Percentiles rank a stretch among this genome's conserved stretches.
Evolutionary conservation across 2,888 invertebrate genomes (phyloP).

Genomic region (Fabriciana adippe): DNA sequence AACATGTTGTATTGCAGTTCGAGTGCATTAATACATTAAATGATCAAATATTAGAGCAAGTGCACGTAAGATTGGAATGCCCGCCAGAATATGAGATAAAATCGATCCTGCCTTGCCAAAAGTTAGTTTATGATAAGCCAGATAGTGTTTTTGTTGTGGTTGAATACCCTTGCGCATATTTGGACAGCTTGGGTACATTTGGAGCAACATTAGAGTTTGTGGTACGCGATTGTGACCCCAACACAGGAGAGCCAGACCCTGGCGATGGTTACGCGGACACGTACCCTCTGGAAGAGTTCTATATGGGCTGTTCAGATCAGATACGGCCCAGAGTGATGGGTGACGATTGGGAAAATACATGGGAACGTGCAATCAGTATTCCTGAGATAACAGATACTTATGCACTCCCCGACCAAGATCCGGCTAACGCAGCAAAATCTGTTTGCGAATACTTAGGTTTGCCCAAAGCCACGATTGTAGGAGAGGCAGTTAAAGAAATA

Average conservation of each 20-base stretch:
- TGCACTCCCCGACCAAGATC: constrained; percentile 85
- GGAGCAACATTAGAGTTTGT: constrained; percentile 95
- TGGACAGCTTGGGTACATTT: constrained; percentile 90
- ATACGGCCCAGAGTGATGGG: constrained; percentile 58
- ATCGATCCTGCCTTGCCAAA: constrained; percentile 87
- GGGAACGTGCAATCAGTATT: constrained; percentile 87
- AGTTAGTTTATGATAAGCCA: constrained; percentile 92
- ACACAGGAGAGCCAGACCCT: constrained; percentile 94
- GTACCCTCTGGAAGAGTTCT: constrained; percentile 94
- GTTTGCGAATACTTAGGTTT: constrained; percentile 71
- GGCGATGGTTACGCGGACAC: constrained; percentile 99
- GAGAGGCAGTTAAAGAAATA: constrained; percentile 72
- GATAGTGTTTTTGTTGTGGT: constrained; percentile 93
- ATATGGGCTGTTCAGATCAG: constrained; percentile 70
- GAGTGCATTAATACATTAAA: constrained; percentile 98
- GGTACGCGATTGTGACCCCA: constrained; percentile 98
- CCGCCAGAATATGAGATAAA: constrained; percentile 90
- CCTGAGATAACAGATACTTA: constrained; percentile 96
- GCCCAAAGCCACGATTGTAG: constrained; percentile 60
- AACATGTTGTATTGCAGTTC: constrained; percentile 96
- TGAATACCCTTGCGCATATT: constrained; percentile 77
- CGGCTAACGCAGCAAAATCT: constrained; percentile 64
- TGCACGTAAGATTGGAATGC: constrained; percentile 92
- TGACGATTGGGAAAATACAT: constrained; percentile 84
- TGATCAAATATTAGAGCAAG: constrained; percentile 97